Conservation (phyloP, 2,888 invertebrate genomes). For the Branchellion lobata region DNA sequence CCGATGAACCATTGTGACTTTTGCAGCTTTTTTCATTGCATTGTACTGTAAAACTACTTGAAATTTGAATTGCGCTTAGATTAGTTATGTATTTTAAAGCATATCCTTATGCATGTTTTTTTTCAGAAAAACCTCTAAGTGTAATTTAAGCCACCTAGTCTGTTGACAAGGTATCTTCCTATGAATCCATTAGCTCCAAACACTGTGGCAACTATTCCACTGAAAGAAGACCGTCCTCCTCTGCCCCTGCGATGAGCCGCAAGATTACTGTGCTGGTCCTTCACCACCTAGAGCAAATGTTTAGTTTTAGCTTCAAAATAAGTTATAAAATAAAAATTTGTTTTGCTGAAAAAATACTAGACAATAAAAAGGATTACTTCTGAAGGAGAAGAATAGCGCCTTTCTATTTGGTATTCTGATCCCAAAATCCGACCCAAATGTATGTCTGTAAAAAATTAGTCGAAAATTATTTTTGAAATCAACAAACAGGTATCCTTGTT, state of each 20-base stretch:
- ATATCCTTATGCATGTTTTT: too few relatives aligned
- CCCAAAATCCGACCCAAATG: neutral
- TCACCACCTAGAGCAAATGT: constrained; percentile 43
- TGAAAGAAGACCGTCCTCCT: constrained; percentile 88
- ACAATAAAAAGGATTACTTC: neutral
- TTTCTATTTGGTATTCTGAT: neutral
- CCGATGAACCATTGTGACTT: too few relatives aligned
- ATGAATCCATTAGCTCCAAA: constrained; percentile 89
- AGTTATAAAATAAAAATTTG: too few relatives aligned
- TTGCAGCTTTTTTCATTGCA: too few relatives aligned
- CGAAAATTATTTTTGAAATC: too few relatives aligned
- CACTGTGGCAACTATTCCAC: constrained; percentile 95
- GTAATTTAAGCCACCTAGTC: constrained; percentile 85
- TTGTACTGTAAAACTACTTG: too few relatives aligned
- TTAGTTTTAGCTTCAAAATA: too few relatives aligned
- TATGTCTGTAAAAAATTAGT: neutral
- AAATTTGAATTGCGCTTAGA: too few relatives aligned
- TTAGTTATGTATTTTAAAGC: too few relatives aligned
- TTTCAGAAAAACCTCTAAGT: too few relatives aligned
- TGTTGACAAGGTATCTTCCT: constrained; percentile 83
- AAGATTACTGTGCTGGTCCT: constrained; percentile 49
- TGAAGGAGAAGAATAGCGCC: neutral
- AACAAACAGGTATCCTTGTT: too few relatives aligned
- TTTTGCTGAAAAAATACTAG: too few relatives aligned
- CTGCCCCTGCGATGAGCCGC: constrained; percentile 60